Evolutionary conservation across 2,888 invertebrate species (phyloP), one percentile per base, ranked within the genome.

Genomic region (Drosophila vallismaia): DNA sequence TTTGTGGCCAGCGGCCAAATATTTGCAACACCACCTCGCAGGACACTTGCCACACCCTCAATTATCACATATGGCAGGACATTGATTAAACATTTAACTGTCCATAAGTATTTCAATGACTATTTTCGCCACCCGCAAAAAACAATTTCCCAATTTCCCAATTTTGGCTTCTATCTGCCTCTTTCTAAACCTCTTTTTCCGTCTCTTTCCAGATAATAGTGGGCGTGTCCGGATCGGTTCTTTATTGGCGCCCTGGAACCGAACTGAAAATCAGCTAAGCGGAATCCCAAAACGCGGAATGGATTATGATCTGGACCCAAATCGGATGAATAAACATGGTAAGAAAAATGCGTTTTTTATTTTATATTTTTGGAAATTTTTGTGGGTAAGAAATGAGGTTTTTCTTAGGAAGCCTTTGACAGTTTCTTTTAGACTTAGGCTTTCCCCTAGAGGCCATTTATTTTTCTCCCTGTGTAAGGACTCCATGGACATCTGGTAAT

Each of bases 71-170:
- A 29, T 57, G 58, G 58, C 44, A 28, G 71, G 42, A n/a, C 73
- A 72, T 63, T 72, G 50, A 72, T 73, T 54, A 54, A 70, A 72
- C 69, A 72, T 72, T 72, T 54, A 49, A 19, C 59, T 40, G 51
- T 36, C 40, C 71, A 62, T 46, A 68, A 71, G 49, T 70, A 52
- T 60, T 59, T 63, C 42, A 62, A 62, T 62, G 63, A 62, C 63
- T 49, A 48, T 62, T 48, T 24, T 62, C 48, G 60, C 24, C 40
- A 9, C 26, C 54, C 48, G 63, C 48, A 42, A 62, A 44, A 64
- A 67, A 31, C 53, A 66, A 64, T 67, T 45, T 64, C 38, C 67
- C 52, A 64, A 8, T 12, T 46, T n/a, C 19, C 19, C 28, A 28
- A 5, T 28, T 28, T 6, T 28, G 28, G 28, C 6, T 6, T 5